Evolutionary conservation across 2,888 invertebrate species (phyloP).

Genomic region (Subacronicta megacephala): DNA sequence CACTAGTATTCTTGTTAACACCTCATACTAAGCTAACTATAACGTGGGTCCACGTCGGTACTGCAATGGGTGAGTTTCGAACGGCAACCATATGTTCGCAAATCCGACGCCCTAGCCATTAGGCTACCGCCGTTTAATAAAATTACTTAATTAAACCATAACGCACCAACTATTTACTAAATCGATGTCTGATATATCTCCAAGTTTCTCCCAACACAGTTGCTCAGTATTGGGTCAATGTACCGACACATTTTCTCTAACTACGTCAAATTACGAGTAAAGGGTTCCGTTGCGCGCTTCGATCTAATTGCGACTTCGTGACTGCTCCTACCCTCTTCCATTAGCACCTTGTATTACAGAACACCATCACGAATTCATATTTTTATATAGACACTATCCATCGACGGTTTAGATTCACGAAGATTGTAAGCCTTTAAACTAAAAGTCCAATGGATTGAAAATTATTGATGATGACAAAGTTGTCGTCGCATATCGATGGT

Average conservation of each 20-base stretch:
- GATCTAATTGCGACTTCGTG: conserved; percentile 85
- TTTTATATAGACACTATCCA: conserved; percentile 32
- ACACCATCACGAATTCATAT: conserved; percentile 36
- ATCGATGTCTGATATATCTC: conserved; percentile 36
- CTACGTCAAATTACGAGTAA: conserved; percentile 83
- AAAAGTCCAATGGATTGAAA: conserved; percentile 49
- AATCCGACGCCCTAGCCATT: too few species aligned
- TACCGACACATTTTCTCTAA: conserved; percentile 76
- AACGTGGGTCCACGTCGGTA: too few species aligned
- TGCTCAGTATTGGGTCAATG: conserved; percentile 63
- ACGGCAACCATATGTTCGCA: too few species aligned
- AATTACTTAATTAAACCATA: too few species aligned
- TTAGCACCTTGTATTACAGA: conserved; percentile 70
- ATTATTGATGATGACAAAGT: conserved; percentile 11
- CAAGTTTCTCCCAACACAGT: conserved; percentile 50
- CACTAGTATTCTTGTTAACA: too few species aligned
- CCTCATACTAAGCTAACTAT: too few species aligned
- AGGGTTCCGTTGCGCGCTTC: conserved; percentile 78
- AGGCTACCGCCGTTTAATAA: too few species aligned
- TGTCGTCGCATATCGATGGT: conserved; percentile 45
- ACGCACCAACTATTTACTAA: conserved; percentile 27
- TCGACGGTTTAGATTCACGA: conserved; percentile 41
- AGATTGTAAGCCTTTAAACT: not conserved
- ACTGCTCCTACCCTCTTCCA: conserved; percentile 80
- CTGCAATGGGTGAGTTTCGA: too few species aligned